Base-by-base conservation (phyloP, 2,797 vertebrate genomes). In the Bradypodion ventrale region DNA sequence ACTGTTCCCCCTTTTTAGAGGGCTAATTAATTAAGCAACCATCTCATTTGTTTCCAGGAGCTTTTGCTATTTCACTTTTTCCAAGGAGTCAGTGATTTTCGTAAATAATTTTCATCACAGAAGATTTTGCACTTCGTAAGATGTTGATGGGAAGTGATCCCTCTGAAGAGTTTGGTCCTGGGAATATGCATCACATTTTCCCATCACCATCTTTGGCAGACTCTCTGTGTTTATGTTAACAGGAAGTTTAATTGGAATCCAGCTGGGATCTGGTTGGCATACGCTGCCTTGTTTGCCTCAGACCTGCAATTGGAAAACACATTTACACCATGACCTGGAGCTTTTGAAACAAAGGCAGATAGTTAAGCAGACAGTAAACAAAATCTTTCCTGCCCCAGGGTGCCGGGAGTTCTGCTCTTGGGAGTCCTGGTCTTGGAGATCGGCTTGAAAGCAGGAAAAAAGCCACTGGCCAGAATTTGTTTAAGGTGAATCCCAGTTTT, bases 191-290 rank as follows among this genome's bases (percentile, higher is more conserved):
- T 63, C 0, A 35, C 27, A 90, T 94, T 82, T 75, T 82, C 91
- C 84, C 87, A 82, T 78, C 90, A 87, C 86, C 46, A 76, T 56
- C 75, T 84, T 68, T 75, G 87, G 79, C 0, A 81, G 83, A 69
- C 87, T 86, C 85, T 59, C 88, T 82, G 87, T 90, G 68, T 91
- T 91, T 92, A 78, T 92, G 60, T 65, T 80, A 86, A 92, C 93
- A 90, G 56, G 49, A 85, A 78, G 63, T 81, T 93, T 86, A 88
- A 89, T 93, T 91, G 84, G 49, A 83, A 90, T 92, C 91, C 92
- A 92, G 77, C 92, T 94, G 93, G 85, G 92, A 59, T 90, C 90
- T 86, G 82, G 87, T 91, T 63, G 52, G 76, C 86, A 89, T 83
- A 83, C 89, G 56, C 52, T 80, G n/a, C 92, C 91, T 88, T 89